A percentile compares a stretch with the other conserved stretches of the same genome.
These are phyloP conservation scores for Lydus trimaculatus DNA, from an alignment of 2,888 invertebrate species.

Conservation along the genomic window DNA sequence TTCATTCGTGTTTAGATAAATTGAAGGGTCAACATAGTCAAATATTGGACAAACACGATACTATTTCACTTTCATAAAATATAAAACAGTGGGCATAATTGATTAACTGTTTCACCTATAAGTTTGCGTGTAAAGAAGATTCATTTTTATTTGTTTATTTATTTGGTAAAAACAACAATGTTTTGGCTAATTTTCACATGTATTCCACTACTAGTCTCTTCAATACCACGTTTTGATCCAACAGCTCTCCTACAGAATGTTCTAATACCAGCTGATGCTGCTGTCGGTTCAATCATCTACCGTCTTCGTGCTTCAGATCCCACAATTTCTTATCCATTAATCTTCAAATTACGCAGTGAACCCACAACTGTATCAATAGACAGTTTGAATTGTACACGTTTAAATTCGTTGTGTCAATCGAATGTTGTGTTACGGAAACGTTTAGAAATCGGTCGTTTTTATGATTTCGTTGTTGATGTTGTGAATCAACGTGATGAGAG, in stretches of 20 bases:
- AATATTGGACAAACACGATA: slow-evolving; percentile 33
- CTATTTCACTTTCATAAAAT: slow-evolving; percentile 40
- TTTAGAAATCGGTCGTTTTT: slow-evolving; percentile 81
- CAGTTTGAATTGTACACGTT: slow-evolving; percentile 82
- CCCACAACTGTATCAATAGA: slow-evolving; percentile 80
- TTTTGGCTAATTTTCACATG: slow-evolving; percentile 44
- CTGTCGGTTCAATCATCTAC: slow-evolving; percentile 85
- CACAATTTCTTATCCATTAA: slow-evolving; percentile 85
- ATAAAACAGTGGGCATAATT: slow-evolving; percentile 41
- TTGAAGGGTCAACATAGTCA: slow-evolving; percentile 38
- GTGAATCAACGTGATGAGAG: slow-evolving; percentile 75
- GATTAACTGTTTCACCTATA: slow-evolving; percentile 34
- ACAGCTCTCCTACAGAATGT: slow-evolving; percentile 84
- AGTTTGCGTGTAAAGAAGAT: slow-evolving; percentile 36
- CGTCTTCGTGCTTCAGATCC: slow-evolving; percentile 83
- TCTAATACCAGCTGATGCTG: slow-evolving; percentile 83
- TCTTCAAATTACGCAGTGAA: slow-evolving; percentile 74
- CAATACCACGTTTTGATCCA: slow-evolving; percentile 85
- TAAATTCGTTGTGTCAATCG: slow-evolving; percentile 89
- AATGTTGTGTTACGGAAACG: slow-evolving; percentile 81
- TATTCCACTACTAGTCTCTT: slow-evolving; percentile 51
- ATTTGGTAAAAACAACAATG: neutral
- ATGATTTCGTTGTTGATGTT: slow-evolving; percentile 75
- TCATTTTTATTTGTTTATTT: neutral
- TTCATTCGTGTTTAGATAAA: slow-evolving; percentile 20